These are phyloP conservation scores for Noctua comes DNA, from an alignment of 2,888 invertebrate species.

Conservation along the genomic window DNA sequence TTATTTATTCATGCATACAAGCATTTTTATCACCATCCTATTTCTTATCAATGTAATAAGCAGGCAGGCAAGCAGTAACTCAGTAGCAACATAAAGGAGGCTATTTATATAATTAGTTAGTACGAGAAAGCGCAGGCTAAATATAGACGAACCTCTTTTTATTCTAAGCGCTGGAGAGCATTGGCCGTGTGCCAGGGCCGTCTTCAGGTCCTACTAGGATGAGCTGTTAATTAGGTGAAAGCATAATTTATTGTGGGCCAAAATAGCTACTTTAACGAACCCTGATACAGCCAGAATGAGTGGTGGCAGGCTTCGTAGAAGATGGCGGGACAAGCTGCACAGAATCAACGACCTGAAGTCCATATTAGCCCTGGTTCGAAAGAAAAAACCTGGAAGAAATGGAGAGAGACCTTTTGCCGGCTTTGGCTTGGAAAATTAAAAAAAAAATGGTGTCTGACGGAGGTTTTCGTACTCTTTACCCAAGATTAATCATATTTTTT, in stretches of 20 bases:
- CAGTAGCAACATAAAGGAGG: constrained; percentile 5
- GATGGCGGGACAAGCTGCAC: neutral
- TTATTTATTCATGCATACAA: neutral
- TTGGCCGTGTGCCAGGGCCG: constrained; percentile 58
- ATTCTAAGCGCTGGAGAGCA: constrained; percentile 51
- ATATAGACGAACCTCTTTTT: constrained; percentile 55
- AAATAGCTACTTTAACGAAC: neutral
- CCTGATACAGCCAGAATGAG: no score
- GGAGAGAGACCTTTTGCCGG: no score
- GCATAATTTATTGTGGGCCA: neutral
- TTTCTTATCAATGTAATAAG: neutral
- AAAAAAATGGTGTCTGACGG: no score
- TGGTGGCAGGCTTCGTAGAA: no score
- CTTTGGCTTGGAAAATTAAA: no score
- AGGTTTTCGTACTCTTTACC: no score
- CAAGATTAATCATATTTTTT: no score
- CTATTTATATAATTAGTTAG: constrained; percentile 56
- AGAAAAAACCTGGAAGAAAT: neutral
- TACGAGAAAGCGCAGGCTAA: constrained; percentile 52
- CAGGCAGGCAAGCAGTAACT: constrained; percentile 16
- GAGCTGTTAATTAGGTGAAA: constrained; percentile 6
- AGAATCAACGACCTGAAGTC: neutral
- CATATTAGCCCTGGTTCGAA: neutral
- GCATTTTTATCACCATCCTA: constrained; percentile 11
- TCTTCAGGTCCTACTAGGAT: neutral